Evolutionary conservation across 2,113 vertebrate genomes (phyloP), one percentile per base, ranked within the genome.

Genomic region (Daboia siamensis): DNA sequence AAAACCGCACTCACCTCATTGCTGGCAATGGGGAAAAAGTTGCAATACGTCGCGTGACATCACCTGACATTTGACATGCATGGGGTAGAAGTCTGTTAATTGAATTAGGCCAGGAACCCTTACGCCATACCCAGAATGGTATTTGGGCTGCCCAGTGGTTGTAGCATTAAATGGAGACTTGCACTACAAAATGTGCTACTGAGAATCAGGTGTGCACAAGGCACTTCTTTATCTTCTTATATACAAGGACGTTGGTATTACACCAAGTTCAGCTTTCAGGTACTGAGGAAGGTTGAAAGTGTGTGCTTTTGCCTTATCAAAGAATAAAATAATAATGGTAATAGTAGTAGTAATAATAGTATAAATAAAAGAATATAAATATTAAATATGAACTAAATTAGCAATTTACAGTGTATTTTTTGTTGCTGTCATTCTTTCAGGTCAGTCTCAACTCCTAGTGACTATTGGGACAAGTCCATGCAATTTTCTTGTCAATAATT

Each of bases 31-130:
- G 48, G 48, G 6, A 6, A 48, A 48, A 48, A 48, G 48, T 48
- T 6, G 1, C 0, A 0, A 48, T 48, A 48, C 1, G 48, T 48
- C 48, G 1, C 6, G 48, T 8, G 8, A 51, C 48, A 1, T 51
- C 48, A 51, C 8, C 0, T 51, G 8, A 51, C 48, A 51, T 51
- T 51, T 51, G 48, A 51, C 48, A 51, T 9, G 48, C 48, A 7
- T 51, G 13, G 88, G 39, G 2, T 89, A 17, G 57, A 15, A 29
- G 2, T 52, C 26, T 29, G n/a, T 54, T 54, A n/a, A 29, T 87
- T 57, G 33, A 20, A 56, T 23, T 12, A 3, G 26, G 8, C 11
- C 52, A 51, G 52, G 13, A 88, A 89, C 24, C 3, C 23, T 59
- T 89, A 44, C 33, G 88, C 23, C 12, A 46, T 6, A 61, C 29